Evolutionary conservation across 2,888 invertebrate genomes (phyloP).

Genomic region (Brachynemurus nebulosus): DNA sequence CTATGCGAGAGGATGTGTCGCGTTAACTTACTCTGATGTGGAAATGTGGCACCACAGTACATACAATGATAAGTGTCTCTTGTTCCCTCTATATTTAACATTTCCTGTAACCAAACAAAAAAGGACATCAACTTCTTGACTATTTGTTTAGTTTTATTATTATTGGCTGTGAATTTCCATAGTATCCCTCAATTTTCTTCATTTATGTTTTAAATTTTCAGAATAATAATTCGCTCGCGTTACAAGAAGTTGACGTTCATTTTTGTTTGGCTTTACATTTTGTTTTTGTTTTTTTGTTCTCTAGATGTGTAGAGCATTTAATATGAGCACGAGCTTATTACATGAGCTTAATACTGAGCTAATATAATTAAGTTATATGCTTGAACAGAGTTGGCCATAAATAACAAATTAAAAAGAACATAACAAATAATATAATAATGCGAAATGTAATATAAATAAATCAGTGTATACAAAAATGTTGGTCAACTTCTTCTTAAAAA

Average conservation of each 20-base stretch:
- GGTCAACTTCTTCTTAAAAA: slow-evolving; percentile 69
- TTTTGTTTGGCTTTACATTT: slow-evolving; percentile 49
- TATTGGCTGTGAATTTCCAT: slow-evolving; percentile 16
- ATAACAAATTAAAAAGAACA: slow-evolving; percentile 3
- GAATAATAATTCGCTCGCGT: slow-evolving; percentile 14
- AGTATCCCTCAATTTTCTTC: slow-evolving; percentile 14
- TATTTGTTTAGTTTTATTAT: slow-evolving; percentile 8
- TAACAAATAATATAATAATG: slow-evolving; percentile 18
- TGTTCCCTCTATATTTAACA: slow-evolving; percentile 49
- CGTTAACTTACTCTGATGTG: slow-evolving; percentile 82
- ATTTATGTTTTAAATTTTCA: background rate
- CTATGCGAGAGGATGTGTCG: slow-evolving; percentile 81
- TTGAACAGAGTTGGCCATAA: slow-evolving; percentile 5
- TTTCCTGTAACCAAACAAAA: slow-evolving; percentile 85
- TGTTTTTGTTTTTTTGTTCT: background rate
- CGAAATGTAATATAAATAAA: slow-evolving; percentile 32
- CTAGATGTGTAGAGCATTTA: no score
- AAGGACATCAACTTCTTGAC: slow-evolving; percentile 85
- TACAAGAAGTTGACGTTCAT: slow-evolving; percentile 81
- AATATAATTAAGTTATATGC: slow-evolving; percentile 2
- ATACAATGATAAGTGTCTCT: slow-evolving; percentile 63
- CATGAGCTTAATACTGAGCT: background rate
- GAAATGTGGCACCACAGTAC: slow-evolving; percentile 80
- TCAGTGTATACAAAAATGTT: slow-evolving; percentile 64
- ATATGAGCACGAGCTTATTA: background rate